Conservation (phyloP, 92 coral and sea anemone genomes). For the Chrysogorgia sp. region DNA sequence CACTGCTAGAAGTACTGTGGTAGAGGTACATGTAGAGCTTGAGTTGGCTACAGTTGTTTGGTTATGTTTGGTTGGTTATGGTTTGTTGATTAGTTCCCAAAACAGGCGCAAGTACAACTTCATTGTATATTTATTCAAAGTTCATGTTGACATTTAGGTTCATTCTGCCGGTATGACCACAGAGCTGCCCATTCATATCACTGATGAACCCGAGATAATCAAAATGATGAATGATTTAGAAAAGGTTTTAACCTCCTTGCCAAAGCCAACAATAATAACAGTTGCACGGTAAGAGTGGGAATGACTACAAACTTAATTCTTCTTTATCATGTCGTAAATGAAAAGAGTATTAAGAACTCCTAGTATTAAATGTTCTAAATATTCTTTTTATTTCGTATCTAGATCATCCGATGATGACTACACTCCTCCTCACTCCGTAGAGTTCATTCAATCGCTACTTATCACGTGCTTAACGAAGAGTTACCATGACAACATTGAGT, state of each 20-base stretch:
- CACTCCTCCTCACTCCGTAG: slow-evolving; percentile 80
- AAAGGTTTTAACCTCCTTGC: slow-evolving; percentile 47
- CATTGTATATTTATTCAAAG: too few species aligned
- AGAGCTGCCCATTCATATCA: slow-evolving; percentile 88
- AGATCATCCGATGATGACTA: slow-evolving; percentile 92
- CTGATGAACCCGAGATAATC: slow-evolving; percentile 72
- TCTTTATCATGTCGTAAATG: background rate
- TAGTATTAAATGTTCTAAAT: slow-evolving; percentile 28
- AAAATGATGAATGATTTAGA: slow-evolving; percentile 59
- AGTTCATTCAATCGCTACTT: slow-evolving; percentile 70
- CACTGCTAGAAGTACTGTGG: too few species aligned
- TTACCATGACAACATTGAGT: slow-evolving; percentile 45
- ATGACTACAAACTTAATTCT: background rate
- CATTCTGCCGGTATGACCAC: slow-evolving; percentile 96
- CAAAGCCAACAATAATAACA: slow-evolving; percentile 81
- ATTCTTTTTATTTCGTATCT: background rate
- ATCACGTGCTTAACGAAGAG: slow-evolving; percentile 44
- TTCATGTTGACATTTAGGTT: slow-evolving; percentile 54
- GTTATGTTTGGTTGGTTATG: too few species aligned
- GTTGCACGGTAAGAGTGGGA: slow-evolving; percentile 78
- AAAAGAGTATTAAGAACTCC: slow-evolving; percentile 45
- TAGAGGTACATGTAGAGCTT: too few species aligned
- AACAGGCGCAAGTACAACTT: too few species aligned
- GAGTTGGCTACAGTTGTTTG: too few species aligned
- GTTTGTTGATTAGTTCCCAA: too few species aligned